phyloP scores from a whole-genome alignment of 2,888 invertebrate genomes.

The Incurvaria masculella region DNA sequence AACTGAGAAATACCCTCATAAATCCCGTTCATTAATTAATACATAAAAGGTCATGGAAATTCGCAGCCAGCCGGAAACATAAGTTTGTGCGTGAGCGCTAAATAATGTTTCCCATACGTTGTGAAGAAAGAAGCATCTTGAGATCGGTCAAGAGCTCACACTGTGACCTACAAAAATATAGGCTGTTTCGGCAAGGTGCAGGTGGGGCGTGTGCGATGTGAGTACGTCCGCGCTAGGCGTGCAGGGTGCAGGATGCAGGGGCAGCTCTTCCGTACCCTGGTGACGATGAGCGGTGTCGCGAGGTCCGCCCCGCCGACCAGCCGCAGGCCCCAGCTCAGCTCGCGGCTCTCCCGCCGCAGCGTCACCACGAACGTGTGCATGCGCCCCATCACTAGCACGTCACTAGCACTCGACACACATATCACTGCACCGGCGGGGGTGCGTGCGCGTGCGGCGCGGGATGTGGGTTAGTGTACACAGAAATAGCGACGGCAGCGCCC shows the following conservation, averaged over 20 bases:
- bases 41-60: too few species aligned
- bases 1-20: too few species aligned
- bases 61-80: too few species aligned
- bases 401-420: background rate
- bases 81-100: too few species aligned
- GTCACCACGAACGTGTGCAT: constrained; percentile 74
- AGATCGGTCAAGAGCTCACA: too few species aligned
- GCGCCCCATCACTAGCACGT: constrained; percentile 65
- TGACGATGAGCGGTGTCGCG: constrained; percentile 82
- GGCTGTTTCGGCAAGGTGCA: constrained; percentile 8
- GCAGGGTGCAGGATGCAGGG: constrained; percentile 7
- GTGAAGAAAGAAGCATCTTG: too few species aligned
- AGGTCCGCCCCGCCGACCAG: constrained; percentile 85
- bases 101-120: too few species aligned
- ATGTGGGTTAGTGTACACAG: background rate
- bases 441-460: background rate
- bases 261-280: constrained; percentile 62
- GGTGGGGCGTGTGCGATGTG: background rate
- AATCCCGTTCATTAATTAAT: too few species aligned
- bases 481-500: background rate
- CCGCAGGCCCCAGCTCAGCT: constrained; percentile 82
- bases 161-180: too few species aligned
- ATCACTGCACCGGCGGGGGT: background rate
- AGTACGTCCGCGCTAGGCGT: constrained; percentile 15
- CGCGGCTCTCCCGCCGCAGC: constrained; percentile 66